Base-by-base conservation (phyloP, 2,113 vertebrate genomes). In the Caloenas nicobarica region DNA sequence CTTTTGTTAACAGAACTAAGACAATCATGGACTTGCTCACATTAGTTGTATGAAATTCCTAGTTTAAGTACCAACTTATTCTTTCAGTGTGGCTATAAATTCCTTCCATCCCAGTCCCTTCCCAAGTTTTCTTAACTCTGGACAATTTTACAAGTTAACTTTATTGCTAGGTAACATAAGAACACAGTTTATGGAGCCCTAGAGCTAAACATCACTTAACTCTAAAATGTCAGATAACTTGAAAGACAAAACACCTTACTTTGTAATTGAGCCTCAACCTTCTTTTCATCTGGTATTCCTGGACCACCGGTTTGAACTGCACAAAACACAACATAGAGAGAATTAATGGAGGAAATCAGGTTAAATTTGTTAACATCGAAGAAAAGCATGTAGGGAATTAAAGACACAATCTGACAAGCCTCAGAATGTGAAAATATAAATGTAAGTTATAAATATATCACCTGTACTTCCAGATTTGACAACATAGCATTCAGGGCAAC, bases 221-320 rank as follows among this genome's bases (percentile, higher is more conserved):
- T 93, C 53, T 86, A 74, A 81, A 94, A 91, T 42, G 7, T 61
- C 54, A 83, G 51, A 7, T 25, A 86, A 93, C 42, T 64, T 58
- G 56, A 77, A 70, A 94, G 81, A 85, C 16, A 66, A 56, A 97
- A 88, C 95, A 81, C 82, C 98, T 97, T 97, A 98, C 98, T 98
- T 97, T 98, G 98, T 82, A 97, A 96, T 36, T 98, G 97, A 93
- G 93, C 68, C 88, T 98, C 97, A 85, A 93, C 53, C 89, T 97
- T 98, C 96, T 98, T 98, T 84, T 98, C 97, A 1, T 96, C 98
- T 87, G 97, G 96, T 81, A 97, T 95, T 5, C 79, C 81, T 5
- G 98, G 96, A 89, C 95, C 97, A 34, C 98, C 98, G 93, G 98
- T 98, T 95, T 98, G 98, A 97, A 98, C 98, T 98, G 74, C 96